A percentile compares a stretch with the other conserved stretches of the same genome.
Conservation (phyloP, 2,797 vertebrate genomes). For the Anas flavirostris region DNA sequence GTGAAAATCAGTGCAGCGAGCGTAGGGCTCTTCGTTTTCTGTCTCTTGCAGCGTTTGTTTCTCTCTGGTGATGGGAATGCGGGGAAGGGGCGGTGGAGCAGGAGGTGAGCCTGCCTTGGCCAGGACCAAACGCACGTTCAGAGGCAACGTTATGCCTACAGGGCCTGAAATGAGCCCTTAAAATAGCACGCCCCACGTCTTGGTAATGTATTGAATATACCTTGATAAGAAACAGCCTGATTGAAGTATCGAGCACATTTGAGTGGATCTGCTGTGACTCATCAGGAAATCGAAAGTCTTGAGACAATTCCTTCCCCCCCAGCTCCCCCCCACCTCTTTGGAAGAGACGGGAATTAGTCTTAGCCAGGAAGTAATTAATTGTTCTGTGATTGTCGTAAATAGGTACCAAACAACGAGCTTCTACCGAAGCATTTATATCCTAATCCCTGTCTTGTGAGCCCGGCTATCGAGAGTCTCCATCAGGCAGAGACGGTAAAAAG, state of each 20-base stretch:
- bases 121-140: neutral
- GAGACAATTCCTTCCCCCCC: conserved; percentile 2
- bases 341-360: conserved; percentile 42
- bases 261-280: conserved; percentile 63
- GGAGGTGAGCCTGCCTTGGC: neutral
- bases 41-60: neutral
- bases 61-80: rapidly evolving
- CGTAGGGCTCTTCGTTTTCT: neutral
- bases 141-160: conserved; percentile 19
- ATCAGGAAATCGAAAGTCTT: conserved; percentile 61
- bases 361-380: conserved; percentile 62
- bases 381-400: conserved; percentile 52
- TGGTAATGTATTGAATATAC: conserved; percentile 45
- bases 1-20: neutral
- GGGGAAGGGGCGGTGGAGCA: neutral
- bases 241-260: conserved; percentile 46
- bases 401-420: conserved; percentile 49
- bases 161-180: conserved; percentile 41
- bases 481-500: conserved; percentile 47
- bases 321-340: neutral
- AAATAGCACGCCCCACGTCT: conserved; percentile 45
- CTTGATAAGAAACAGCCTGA: conserved; percentile 56
- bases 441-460: conserved; percentile 49
- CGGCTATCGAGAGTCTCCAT: conserved; percentile 46
- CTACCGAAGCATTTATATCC: conserved; percentile 61